Evolutionary conservation across 2,888 invertebrate genomes (phyloP).

Genomic region (Malacosoma neustria): DNA sequence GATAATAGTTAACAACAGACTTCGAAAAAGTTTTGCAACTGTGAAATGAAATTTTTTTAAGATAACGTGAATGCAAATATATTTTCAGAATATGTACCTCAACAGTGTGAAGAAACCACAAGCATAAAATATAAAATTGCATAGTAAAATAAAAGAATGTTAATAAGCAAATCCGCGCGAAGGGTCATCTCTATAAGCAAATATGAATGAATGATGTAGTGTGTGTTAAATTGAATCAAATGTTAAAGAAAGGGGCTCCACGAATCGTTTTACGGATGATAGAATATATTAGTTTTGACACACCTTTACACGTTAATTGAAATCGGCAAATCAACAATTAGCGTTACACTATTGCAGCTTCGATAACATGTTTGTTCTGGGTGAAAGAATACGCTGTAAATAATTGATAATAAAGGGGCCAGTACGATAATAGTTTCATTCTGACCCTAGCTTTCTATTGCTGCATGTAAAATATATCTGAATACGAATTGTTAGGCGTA

Average conservation of each 20-base stretch:
- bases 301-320: slow-evolving; percentile 27
- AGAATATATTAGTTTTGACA: slow-evolving; percentile 21
- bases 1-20: too few species aligned
- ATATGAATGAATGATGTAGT: slow-evolving; percentile 4
- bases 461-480: neutral
- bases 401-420: slow-evolving; percentile 35
- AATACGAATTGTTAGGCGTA: too few species aligned
- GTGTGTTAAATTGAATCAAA: slow-evolving; percentile 11
- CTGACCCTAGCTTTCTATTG: slow-evolving; percentile 30
- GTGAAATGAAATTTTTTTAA: too few species aligned
- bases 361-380: slow-evolving; percentile 30
- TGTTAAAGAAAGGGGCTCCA: slow-evolving; percentile 19
- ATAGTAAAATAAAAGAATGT: too few species aligned
- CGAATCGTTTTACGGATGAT: slow-evolving; percentile 21
- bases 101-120: too few species aligned
- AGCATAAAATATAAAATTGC: too few species aligned
- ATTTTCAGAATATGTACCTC: too few species aligned
- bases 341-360: slow-evolving; percentile 30
- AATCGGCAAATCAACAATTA: slow-evolving; percentile 33
- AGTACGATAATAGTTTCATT: slow-evolving; percentile 1
- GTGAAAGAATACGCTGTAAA: slow-evolving; percentile 33
- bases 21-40: too few species aligned
- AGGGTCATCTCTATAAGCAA: too few species aligned
- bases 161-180: too few species aligned
- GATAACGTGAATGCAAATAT: too few species aligned